Conservation (phyloP, 2,888 invertebrate genomes). For the Phania funesta region DNA sequence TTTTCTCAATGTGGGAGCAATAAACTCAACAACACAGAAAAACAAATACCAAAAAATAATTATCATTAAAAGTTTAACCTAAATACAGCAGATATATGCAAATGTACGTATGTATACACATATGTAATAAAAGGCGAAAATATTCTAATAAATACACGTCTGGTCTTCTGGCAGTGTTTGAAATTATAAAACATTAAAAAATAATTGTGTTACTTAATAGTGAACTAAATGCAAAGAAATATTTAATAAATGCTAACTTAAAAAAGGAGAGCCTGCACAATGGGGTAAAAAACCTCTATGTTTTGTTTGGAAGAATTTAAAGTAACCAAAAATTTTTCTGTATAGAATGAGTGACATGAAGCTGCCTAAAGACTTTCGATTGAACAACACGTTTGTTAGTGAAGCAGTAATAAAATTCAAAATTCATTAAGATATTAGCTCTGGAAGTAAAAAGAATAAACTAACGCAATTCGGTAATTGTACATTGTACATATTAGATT, state of each 20-base stretch:
- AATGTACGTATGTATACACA: not conserved
- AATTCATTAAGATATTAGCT: too few relatives aligned
- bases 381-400: too few relatives aligned
- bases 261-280: too few relatives aligned
- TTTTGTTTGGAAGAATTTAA: too few relatives aligned
- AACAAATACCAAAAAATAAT: not conserved
- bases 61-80: not conserved
- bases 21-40: not conserved
- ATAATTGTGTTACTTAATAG: not conserved
- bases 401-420: too few relatives aligned
- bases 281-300: too few relatives aligned
- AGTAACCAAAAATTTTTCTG: too few relatives aligned
- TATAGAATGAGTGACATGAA: too few relatives aligned
- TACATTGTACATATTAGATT: too few relatives aligned
- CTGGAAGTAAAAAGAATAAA: too few relatives aligned
- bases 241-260: not conserved
- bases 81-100: not conserved
- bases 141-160: not conserved
- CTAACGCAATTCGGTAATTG: too few relatives aligned
- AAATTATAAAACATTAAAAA: not conserved
- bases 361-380: too few relatives aligned
- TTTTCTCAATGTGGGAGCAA: slow-evolving; percentile 18
- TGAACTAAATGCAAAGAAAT: not conserved
- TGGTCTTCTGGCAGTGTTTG: not conserved
- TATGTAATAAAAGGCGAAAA: not conserved